phyloP scores from a whole-genome alignment of 2,113 vertebrate species.

The Apistogramma diplotaenia region DNA sequence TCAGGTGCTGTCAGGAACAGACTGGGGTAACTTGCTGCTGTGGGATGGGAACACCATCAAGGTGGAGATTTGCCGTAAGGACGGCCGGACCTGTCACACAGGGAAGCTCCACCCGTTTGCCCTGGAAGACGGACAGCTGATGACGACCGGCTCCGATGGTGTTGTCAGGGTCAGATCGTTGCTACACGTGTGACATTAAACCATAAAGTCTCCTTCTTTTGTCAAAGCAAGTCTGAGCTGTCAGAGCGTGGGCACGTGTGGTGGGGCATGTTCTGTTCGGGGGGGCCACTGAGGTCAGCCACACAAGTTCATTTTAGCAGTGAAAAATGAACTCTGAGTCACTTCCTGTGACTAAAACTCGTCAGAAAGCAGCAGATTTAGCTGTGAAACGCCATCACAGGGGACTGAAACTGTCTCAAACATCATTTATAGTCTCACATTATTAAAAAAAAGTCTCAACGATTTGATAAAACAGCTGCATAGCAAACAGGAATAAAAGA shows the following conservation, averaged over 20 bases:
- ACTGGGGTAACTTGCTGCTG: slow-evolving; percentile 93
- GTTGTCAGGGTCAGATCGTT: slow-evolving; percentile 80
- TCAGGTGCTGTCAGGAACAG: slow-evolving; percentile 92
- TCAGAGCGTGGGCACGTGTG: neutral
- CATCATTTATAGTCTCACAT: no score
- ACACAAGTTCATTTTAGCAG: neutral
- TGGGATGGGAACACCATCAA: slow-evolving; percentile 92
- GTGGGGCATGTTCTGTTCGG: no score
- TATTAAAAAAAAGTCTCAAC: no score
- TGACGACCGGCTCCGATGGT: slow-evolving; percentile 88
- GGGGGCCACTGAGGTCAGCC: neutral
- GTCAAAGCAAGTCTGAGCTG: neutral
- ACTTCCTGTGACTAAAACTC: no score
- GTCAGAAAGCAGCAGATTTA: no score
- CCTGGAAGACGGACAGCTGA: slow-evolving; percentile 87
- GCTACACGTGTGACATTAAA: neutral
- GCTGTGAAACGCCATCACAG: no score
- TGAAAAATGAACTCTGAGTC: neutral
- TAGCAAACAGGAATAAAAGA: neutral
- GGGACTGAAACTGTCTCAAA: no score
- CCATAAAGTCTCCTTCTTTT: neutral
- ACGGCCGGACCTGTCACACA: slow-evolving; percentile 78
- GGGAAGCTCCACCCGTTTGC: slow-evolving; percentile 84
- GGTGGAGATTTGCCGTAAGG: slow-evolving; percentile 83
- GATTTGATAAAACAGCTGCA: no score